These are phyloP conservation scores for Phymastichus coffea DNA, from an alignment of 1,140 invertebrate genomes.

Conservation along the genomic window DNA sequence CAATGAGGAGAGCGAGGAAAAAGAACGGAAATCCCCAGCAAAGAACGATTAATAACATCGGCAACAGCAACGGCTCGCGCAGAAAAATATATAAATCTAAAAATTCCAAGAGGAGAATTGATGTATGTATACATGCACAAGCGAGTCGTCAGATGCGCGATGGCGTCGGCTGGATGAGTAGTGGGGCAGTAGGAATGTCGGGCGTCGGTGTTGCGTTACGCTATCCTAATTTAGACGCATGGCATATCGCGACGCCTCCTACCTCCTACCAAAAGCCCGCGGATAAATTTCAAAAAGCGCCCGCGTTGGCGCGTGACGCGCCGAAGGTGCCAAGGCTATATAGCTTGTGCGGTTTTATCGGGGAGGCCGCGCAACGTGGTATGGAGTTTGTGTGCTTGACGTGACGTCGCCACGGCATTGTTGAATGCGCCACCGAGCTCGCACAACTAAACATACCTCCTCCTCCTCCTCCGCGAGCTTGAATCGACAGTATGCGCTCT, in stretches of 20 bases:
- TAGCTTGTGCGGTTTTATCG: not conserved
- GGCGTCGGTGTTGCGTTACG: constrained; percentile 56
- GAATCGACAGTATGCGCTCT: not conserved
- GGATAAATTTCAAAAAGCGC: constrained; percentile 31
- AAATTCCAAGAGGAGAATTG: too few relatives aligned
- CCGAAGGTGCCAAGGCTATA: not conserved
- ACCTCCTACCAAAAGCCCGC: constrained; percentile 31
- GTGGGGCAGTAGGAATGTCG: constrained; percentile 36
- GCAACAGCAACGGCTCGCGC: too few relatives aligned
- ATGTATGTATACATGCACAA: not conserved
- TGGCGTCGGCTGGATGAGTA: not conserved
- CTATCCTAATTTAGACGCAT: constrained; percentile 57
- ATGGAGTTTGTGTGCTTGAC: not conserved
- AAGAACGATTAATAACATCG: too few relatives aligned
- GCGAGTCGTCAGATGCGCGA: not conserved
- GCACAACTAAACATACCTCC: not conserved
- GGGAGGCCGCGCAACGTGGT: not conserved
- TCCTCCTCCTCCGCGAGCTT: not conserved
- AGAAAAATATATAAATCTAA: too few relatives aligned
- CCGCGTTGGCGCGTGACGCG: not conserved
- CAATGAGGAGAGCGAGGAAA: too few relatives aligned
- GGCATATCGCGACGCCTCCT: constrained; percentile 36
- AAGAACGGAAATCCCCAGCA: too few relatives aligned
- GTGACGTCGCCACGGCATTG: too few relatives aligned
- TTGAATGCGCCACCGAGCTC: not conserved